Percentiles rank a stretch among this genome's conserved stretches.
Evolutionary conservation across 2,113 vertebrate species (phyloP).

Genomic region (Dipodomys stephensi): DNA sequence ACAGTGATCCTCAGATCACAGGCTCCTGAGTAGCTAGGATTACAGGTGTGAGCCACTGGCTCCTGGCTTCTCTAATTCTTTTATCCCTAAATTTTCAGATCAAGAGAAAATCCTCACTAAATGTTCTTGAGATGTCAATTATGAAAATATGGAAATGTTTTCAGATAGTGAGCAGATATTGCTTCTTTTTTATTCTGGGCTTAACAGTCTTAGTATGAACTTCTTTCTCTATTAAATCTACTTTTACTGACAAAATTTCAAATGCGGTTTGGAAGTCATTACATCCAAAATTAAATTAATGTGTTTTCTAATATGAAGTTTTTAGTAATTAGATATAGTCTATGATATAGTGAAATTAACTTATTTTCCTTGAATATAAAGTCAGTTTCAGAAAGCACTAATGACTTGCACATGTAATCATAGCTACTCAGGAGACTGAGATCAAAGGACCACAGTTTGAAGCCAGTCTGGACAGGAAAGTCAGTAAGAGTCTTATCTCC

Average conservation of each 20-base stretch:
- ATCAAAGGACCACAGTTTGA: too few species aligned
- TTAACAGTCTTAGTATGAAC: background rate
- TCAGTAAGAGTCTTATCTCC: too few species aligned
- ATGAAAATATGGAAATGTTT: background rate
- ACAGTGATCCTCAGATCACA: too few species aligned
- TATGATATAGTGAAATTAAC: background rate
- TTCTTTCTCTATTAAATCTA: background rate
- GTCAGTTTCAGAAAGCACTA: background rate
- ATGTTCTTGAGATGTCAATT: conserved; percentile 1
- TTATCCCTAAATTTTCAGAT: background rate
- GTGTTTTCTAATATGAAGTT: background rate
- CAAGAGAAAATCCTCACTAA: background rate
- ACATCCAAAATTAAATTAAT: background rate
- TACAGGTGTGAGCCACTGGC: too few species aligned
- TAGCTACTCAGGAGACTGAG: too few species aligned
- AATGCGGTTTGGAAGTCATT: background rate
- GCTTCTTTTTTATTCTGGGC: background rate
- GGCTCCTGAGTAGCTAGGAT: too few species aligned
- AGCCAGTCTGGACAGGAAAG: too few species aligned
- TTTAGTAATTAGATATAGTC: background rate
- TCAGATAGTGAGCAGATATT: background rate
- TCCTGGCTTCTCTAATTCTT: background rate
- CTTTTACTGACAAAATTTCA: background rate
- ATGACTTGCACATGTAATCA: too few species aligned
- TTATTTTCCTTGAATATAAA: background rate